phyloP scores from a whole-genome alignment of 1,140 invertebrate genomes.

The Bradynema listronoti region DNA sequence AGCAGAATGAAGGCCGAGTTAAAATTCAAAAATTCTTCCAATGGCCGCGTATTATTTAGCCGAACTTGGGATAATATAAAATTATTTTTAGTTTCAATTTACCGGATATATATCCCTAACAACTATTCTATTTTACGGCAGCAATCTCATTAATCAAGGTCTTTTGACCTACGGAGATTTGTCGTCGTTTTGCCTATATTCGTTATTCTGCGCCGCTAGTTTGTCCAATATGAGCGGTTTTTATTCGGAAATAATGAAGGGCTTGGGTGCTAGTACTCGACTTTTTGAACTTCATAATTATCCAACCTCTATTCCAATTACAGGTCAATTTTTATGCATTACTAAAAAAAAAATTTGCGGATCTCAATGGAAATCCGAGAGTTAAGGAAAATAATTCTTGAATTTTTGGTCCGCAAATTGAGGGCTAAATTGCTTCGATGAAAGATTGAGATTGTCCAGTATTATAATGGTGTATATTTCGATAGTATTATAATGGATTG shows the following conservation, averaged over 20 bases:
- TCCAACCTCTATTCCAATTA: slow-evolving; percentile 66
- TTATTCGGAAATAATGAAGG: slow-evolving; percentile 85
- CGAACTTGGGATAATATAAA: too few species aligned
- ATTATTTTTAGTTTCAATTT: too few species aligned
- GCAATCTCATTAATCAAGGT: slow-evolving; percentile 74
- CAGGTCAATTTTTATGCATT: slow-evolving; percentile 32
- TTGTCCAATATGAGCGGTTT: slow-evolving; percentile 68
- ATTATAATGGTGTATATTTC: too few species aligned
- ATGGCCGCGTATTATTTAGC: too few species aligned
- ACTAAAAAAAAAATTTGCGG: background rate
- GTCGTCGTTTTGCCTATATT: slow-evolving; percentile 54
- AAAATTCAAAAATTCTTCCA: too few species aligned
- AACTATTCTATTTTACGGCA: slow-evolving; percentile 85
- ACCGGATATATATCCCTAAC: slow-evolving; percentile 84
- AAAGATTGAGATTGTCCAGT: too few species aligned
- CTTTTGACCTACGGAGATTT: slow-evolving; percentile 72
- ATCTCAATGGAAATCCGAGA: too few species aligned
- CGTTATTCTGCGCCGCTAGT: slow-evolving; percentile 45
- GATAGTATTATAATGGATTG: too few species aligned
- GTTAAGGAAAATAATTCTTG: too few species aligned
- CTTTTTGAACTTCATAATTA: slow-evolving; percentile 83
- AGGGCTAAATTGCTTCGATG: too few species aligned
- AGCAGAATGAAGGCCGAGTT: too few species aligned
- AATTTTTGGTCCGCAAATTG: too few species aligned
- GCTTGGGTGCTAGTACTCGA: slow-evolving; percentile 77